Evolutionary conservation across 2,888 invertebrate species (phyloP), one percentile per base, ranked within the genome.

Genomic region (Keiferia lycopersicella): DNA sequence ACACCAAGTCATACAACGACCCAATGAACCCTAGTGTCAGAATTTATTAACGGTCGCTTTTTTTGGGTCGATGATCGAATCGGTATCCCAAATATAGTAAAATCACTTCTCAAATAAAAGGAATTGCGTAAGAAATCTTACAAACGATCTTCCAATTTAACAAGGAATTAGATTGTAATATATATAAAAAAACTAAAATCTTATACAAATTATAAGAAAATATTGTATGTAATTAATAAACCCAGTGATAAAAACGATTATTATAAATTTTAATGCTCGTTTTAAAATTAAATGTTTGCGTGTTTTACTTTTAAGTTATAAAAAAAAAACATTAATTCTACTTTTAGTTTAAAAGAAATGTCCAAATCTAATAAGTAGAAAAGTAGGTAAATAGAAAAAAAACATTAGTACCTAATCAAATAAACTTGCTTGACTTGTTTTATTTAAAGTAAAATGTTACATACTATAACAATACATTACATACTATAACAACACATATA

Each of bases 101-200:
- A n/a, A n/a, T n/a, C n/a, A n/a, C n/a, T n/a, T n/a, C n/a, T n/a
- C n/a, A n/a, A 30, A 30, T 30, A 4, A 30, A 45, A 16, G 45
- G 45, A 45, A 45, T 45, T 45, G 45, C 16, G 16, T n/a, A 45
- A 45, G 45, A 45, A 45, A 45, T 45, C 45, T 51, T 12, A 34
- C 34, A 34, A 34, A 34, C 8, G 53, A 57, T 57, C 57, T 57
- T 57, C 57, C 57, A 57, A 57, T 34, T 57, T 57, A n/a, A 57
- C 57, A 57, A 57, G 57, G 34, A 57, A 57, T 57, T 57, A 57
- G 16, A 22, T 2, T n/a, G n/a, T n/a, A 30, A 56, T 30, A 56
- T 34, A 18, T 22, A 12, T 26, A 18, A 10, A 48, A 22, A 53
- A 53, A 53, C 22, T 11, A 34, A 34, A 57, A 34, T n/a, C n/a